A percentile compares a stretch with the other conserved stretches of the same genome.
Evolutionary conservation across 2,888 invertebrate genomes (phyloP).

Genomic region (Liposcelis brunnea): DNA sequence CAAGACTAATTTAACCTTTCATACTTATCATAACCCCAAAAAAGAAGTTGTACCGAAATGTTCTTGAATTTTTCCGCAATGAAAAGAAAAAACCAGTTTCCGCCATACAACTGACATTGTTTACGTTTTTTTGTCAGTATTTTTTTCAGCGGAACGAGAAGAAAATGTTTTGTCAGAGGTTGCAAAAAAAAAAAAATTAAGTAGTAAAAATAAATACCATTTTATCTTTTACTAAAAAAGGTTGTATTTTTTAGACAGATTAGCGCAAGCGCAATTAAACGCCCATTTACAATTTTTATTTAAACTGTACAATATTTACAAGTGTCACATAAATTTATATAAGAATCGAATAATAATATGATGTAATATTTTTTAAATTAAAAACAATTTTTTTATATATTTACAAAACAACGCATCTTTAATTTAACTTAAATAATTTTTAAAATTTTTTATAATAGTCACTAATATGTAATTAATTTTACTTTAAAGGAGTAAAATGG

Average conservation of each 20-base stretch:
- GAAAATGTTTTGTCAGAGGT: too few relatives aligned
- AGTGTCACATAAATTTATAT: slow-evolving; percentile 6
- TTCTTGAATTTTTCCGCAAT: too few relatives aligned
- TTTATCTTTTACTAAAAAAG: slow-evolving; percentile 14
- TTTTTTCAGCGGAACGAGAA: background rate
- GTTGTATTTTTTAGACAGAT: slow-evolving; percentile 16
- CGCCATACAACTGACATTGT: too few relatives aligned
- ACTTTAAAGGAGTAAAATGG: too few relatives aligned
- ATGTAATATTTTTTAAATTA: slow-evolving; percentile 4
- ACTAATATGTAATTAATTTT: too few relatives aligned
- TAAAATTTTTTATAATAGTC: too few relatives aligned
- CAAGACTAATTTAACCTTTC: too few relatives aligned
- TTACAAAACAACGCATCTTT: background rate
- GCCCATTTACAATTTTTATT: slow-evolving; percentile 8
- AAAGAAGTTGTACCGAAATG: too few relatives aligned
- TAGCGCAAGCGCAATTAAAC: slow-evolving; percentile 5
- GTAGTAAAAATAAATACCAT: slow-evolving; percentile 3
- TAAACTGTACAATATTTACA: slow-evolving; percentile 8
- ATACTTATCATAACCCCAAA: too few relatives aligned
- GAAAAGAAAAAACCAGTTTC: too few relatives aligned
- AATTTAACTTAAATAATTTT: too few relatives aligned
- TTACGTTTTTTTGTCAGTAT: too few relatives aligned
- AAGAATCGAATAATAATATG: slow-evolving; percentile 7
- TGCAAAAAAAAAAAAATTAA: background rate
- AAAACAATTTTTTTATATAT: slow-evolving; percentile 7